Evolutionary conservation across 2,113 vertebrate genomes (phyloP).

Genomic region (Aegypius monachus): DNA sequence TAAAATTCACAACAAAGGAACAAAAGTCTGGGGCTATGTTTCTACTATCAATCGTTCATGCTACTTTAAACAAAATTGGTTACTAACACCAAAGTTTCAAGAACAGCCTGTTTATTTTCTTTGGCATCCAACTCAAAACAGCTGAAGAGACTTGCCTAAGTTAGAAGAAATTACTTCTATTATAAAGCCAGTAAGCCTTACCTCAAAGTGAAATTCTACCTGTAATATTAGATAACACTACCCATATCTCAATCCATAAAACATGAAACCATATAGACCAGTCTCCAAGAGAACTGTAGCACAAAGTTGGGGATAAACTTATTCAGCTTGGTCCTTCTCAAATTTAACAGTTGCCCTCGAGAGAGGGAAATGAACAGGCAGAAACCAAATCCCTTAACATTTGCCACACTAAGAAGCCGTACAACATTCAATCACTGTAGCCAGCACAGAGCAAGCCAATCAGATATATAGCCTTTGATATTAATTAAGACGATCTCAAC

Average conservation of each 20-base stretch:
- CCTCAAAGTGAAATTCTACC: conserved; percentile 14
- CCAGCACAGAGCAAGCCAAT: not conserved
- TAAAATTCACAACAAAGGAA: conserved; percentile 9
- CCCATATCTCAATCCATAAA: not conserved
- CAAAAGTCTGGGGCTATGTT: conserved; percentile 8
- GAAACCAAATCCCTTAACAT: not conserved
- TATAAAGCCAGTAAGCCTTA: conserved; percentile 11
- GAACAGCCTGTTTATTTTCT: conserved; percentile 68
- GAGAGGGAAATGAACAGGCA: not conserved
- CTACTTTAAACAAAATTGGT: conserved; percentile 47
- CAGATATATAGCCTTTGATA: not conserved
- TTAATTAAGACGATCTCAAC: not conserved
- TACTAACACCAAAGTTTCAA: conserved; percentile 9
- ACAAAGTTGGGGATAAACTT: not conserved
- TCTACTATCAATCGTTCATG: conserved; percentile 27
- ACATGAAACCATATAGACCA: not conserved
- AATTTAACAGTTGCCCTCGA: not conserved
- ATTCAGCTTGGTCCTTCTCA: not conserved
- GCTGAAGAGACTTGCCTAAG: conserved; percentile 63
- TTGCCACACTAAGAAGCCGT: not conserved
- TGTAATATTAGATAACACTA: not conserved
- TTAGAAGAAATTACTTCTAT: conserved; percentile 14
- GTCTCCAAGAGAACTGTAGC: not conserved
- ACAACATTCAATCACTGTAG: not conserved
- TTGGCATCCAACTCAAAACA: conserved; percentile 63